phyloP scores from a whole-genome alignment of 2,113 vertebrate species.

The Monarcha castaneiventris region DNA sequence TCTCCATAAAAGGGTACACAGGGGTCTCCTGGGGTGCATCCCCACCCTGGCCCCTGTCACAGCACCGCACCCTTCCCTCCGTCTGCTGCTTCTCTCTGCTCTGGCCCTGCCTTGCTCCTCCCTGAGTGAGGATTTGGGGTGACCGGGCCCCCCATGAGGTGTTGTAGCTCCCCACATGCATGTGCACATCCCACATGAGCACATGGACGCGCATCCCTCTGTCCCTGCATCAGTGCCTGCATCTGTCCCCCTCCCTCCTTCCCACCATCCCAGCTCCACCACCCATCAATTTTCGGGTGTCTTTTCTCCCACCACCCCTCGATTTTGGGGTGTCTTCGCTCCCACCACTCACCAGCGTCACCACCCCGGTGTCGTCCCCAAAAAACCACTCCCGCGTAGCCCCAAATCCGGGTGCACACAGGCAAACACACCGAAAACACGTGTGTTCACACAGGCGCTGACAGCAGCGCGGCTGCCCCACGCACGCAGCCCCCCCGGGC shows the following conservation, averaged over 20 bases:
- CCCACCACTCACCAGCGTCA: not conserved
- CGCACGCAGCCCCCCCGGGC: not conserved
- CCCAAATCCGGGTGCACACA: fast-evolving
- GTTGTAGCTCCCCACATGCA: fast-evolving
- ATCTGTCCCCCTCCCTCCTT: not conserved
- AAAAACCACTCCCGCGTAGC: fast-evolving
- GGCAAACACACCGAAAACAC: fast-evolving
- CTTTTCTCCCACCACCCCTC: not conserved
- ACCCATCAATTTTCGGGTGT: not conserved
- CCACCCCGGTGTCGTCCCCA: not conserved
- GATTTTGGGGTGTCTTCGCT: too few relatives aligned
- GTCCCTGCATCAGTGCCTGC: fast-evolving
- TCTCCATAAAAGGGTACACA: not conserved
- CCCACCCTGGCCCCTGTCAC: not conserved
- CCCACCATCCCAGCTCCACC: not conserved
- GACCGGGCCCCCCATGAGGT: too few relatives aligned
- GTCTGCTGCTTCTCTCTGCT: not conserved
- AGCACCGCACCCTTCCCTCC: not conserved
- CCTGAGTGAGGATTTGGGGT: not conserved
- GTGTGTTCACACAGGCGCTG: not conserved
- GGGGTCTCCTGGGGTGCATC: not conserved
- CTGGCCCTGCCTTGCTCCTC: not conserved
- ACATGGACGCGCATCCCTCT: not conserved
- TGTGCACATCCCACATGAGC: not conserved
- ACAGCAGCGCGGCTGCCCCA: not conserved